These are phyloP conservation scores for Andinoacara biseriatus DNA, from an alignment of 2,113 vertebrate species.

Conservation along the genomic window DNA sequence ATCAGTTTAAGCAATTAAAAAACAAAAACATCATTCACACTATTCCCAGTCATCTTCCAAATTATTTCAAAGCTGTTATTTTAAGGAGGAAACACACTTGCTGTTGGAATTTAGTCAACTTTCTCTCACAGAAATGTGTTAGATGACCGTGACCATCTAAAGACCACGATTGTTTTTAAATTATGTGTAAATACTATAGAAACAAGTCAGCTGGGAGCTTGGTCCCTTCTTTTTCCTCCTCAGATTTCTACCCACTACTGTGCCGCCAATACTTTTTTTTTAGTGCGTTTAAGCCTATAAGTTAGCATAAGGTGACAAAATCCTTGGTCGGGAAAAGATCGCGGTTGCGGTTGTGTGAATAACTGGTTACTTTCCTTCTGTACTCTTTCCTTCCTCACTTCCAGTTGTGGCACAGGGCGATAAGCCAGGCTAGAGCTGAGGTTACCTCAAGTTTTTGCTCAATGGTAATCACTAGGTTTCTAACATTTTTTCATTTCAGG, in stretches of 20 bases:
- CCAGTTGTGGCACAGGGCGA: too few relatives aligned
- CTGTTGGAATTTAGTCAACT: not conserved
- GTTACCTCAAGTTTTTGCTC: too few relatives aligned
- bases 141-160: not conserved
- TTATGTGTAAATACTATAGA: not conserved
- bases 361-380: not conserved
- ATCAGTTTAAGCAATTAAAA: not conserved
- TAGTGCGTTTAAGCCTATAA: too few relatives aligned
- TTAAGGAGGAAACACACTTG: not conserved
- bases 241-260: too few relatives aligned
- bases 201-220: not conserved
- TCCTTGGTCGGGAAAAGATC: not conserved
- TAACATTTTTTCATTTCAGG: too few relatives aligned
- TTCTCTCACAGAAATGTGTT: not conserved
- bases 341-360: not conserved
- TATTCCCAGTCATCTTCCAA: not conserved
- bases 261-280: too few relatives aligned
- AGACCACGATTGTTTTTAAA: not conserved
- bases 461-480: too few relatives aligned
- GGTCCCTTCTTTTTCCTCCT: fast-evolving
- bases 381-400: not conserved
- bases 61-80: not conserved
- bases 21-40: not conserved
- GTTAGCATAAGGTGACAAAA: too few relatives aligned
- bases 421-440: too few relatives aligned